Base-by-base conservation (phyloP, 2,888 invertebrate genomes). In the Carpatolechia fugitivella region DNA sequence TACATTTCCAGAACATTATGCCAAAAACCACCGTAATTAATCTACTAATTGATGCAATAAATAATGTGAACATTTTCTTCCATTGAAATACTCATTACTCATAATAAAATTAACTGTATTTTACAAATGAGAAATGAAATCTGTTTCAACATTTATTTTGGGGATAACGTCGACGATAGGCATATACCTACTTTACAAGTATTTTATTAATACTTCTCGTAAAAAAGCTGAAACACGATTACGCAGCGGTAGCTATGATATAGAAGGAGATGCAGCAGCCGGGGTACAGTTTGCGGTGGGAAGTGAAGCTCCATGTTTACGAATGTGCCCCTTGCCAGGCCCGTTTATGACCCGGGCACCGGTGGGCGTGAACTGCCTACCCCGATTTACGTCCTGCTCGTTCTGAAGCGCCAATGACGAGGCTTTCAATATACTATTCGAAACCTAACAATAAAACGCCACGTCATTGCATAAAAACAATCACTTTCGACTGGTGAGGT, bases 391-490 rank as follows among this genome's bases (percentile, higher is more conserved):
- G 70, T 73, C 71, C 57, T 68, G 69, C 74, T 67, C 66, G 74
- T 77, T 65, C 64, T 5, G 18, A 4, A 66, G 66, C 60, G 66
- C 72, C 68, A 60, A 61, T 71, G 70, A 71, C 68, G 65, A 69
- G 65, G 66, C 69, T 68, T 69, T 68, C 65, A 64, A 66, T 41
- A 46, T 36, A 35, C 24, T 36, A 35, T 16, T 20, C 35, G 20
- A 36, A 31, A 16, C 59, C 53, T 33, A 74, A 70, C 77, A 76
- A 82, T 84, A 84, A 85, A 85, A 80, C 70, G 70, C 70, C 76
- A 81, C 78, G 80, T 76, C 70, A 76, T 76, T 80, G 79, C 80
- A 80, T 83, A 75, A 78, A 78, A 78, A 57, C 57, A 52, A 57
- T 30, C 47, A 33, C 31, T 48, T 8, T 16, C 13, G 10, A 56